Conservation (phyloP, 2,797 vertebrate species). For the Fistularia commersonii region DNA sequence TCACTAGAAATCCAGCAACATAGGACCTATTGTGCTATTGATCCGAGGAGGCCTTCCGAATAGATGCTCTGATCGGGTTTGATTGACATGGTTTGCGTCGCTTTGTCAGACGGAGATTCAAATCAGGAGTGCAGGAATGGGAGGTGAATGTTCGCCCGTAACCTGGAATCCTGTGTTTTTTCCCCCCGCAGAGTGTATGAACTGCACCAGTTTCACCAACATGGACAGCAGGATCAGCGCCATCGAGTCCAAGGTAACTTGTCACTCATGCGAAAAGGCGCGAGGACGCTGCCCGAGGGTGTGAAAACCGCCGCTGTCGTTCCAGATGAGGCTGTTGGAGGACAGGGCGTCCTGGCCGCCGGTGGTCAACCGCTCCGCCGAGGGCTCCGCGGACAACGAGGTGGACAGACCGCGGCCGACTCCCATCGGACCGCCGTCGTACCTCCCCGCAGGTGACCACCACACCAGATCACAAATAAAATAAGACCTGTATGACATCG, state of each 20-base stretch:
- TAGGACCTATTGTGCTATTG: conserved; percentile 48
- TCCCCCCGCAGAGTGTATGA: conserved; percentile 68
- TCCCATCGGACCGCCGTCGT: conserved; percentile 30
- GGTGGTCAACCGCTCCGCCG: conserved; percentile 19
- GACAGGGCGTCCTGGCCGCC: conserved; percentile 15
- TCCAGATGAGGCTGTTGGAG: conserved; percentile 64
- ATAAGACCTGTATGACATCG: background rate
- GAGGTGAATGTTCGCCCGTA: conserved; percentile 2
- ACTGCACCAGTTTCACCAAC: conserved; percentile 66
- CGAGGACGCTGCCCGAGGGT: no score
- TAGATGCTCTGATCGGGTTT: conserved; percentile 31
- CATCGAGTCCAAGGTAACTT: conserved; percentile 68
- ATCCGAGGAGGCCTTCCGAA: conserved; percentile 47
- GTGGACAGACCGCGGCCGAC: conserved; percentile 59
- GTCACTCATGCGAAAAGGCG: no score
- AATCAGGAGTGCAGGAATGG: conserved; percentile 16
- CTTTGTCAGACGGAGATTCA: conserved; percentile 17
- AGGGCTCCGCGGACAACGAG: conserved; percentile 58
- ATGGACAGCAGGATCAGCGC: conserved; percentile 63
- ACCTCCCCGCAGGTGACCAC: conserved; percentile 63
- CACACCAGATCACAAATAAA: background rate
- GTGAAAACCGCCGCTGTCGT: conserved; percentile 14
- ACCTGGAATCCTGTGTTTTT: conserved; percentile 10
- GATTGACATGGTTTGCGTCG: conserved; percentile 35
- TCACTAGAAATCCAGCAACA: conserved; percentile 20